Percentiles rank a stretch among this genome's conserved stretches.
phyloP scores from a whole-genome alignment of 2,888 invertebrate species.

The Bellardia bayeri region DNA sequence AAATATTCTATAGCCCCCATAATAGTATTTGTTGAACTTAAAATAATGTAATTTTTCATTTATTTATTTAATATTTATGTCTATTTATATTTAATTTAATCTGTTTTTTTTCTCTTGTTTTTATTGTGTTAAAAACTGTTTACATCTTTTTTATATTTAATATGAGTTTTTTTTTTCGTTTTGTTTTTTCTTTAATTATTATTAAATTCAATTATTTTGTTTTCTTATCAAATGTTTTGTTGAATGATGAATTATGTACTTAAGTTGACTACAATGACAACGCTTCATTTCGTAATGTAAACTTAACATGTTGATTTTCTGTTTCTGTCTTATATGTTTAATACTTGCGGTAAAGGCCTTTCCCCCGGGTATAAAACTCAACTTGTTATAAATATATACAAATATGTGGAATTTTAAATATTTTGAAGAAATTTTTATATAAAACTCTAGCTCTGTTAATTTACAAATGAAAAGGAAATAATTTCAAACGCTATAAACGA shows the following conservation, averaged over 20 bases:
- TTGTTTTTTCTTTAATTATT: slow-evolving; percentile 43
- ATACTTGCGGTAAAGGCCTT: slow-evolving; percentile 16
- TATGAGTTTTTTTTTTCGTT: slow-evolving; percentile 50
- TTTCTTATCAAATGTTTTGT: slow-evolving; percentile 65
- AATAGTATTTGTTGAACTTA: slow-evolving; percentile 69
- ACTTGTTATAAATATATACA: slow-evolving; percentile 2
- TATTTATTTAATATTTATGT: slow-evolving; percentile 68
- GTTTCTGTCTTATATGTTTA: slow-evolving; percentile 16
- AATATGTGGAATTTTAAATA: background rate
- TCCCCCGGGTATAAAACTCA: background rate
- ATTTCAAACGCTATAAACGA: no score
- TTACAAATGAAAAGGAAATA: no score
- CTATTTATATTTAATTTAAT: slow-evolving; percentile 65
- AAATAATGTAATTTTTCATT: slow-evolving; percentile 66
- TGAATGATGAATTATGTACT: slow-evolving; percentile 56
- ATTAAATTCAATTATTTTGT: slow-evolving; percentile 71
- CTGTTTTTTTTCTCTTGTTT: slow-evolving; percentile 34
- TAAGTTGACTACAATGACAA: slow-evolving; percentile 65
- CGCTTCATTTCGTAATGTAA: slow-evolving; percentile 62
- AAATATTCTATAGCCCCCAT: slow-evolving; percentile 58
- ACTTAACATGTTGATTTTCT: slow-evolving; percentile 38
- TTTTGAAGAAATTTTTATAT: background rate
- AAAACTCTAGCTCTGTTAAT: no score
- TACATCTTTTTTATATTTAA: slow-evolving; percentile 65
- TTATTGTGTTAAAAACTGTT: slow-evolving; percentile 68